Conservation (phyloP, 2,888 invertebrate genomes). For the Siphonodentalium dalli region DNA sequence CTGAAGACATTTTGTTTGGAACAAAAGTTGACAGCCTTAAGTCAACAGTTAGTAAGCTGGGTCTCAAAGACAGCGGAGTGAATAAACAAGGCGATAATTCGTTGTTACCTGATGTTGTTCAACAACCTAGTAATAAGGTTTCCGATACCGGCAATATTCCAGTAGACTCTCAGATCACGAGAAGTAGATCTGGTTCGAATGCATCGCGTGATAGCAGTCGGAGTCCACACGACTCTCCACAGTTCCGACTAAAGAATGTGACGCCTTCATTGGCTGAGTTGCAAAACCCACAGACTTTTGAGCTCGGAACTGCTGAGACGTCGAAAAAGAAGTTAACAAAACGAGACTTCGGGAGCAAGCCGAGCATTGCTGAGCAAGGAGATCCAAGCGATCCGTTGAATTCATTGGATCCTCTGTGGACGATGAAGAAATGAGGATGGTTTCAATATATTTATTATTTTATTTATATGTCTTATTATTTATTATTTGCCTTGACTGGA, state of each 20-base stretch:
- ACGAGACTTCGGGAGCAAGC: constrained; percentile 62
- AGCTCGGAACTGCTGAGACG: constrained; percentile 48
- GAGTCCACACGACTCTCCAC: no score
- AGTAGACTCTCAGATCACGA: constrained; percentile 3
- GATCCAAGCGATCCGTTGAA: constrained; percentile 80
- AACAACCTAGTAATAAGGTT: constrained; percentile 27
- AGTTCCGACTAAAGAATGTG: no score
- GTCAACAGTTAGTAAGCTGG: background rate
- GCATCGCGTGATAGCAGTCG: background rate
- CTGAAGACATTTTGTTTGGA: constrained; percentile 70
- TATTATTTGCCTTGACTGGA: no score
- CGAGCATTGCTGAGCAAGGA: constrained; percentile 7
- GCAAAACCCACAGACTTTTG: constrained; percentile 63
- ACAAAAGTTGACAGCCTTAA: constrained; percentile 30
- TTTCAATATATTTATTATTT: no score
- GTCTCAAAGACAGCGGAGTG: background rate
- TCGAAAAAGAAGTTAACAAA: constrained; percentile 63
- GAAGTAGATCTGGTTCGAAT: constrained; percentile 1
- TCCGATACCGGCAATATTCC: constrained; percentile 9
- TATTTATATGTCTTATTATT: no score
- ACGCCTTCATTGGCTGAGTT: constrained; percentile 54
- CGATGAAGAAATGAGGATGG: constrained; percentile 69
- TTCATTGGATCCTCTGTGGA: constrained; percentile 90
- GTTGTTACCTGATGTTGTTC: constrained; percentile 39
- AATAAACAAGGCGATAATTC: background rate